Evolutionary conservation across 2,888 invertebrate species (phyloP), one percentile per base, ranked within the genome.

Genomic region (Alsophila aescularia): DNA sequence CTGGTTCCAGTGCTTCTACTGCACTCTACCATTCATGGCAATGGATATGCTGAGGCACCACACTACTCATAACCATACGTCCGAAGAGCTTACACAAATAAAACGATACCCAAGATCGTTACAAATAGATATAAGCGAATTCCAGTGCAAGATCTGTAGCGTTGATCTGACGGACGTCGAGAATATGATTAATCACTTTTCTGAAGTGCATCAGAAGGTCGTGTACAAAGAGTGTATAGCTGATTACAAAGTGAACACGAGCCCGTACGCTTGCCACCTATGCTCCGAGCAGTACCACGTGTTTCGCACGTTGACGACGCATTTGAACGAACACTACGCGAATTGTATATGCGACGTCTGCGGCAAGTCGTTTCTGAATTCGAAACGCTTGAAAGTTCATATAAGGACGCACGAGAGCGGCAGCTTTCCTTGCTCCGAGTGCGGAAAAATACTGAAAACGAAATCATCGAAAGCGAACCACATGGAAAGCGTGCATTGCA

Each of bases 341-440:
- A 88, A 89, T 31, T 91, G 87, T 40, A 89, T 92, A 21, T 93
- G 93, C 60, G 85, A 87, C 52, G 83, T 91, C 1, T 93, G 93
- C 59, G 90, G 90, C 0, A 92, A 92, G 67, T 86, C 90, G 0
- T 93, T 91, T 58, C 67, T 92, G 0, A 93, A 92, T 58, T 79
- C 83, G 0, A 90, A 92, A 64, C 68, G 92, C 0, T 64, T 93
- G 6, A 87, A 87, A 69, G 92, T 92, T 0, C 93, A 93, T 45
- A 83, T 89, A 52, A 74, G 87, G 0, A 91, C 86, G 0, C 93
- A 93, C 54, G 90, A 91, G 65, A 85, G 78, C 35, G 92, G 90
- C 0, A 54, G 54, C 0, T 90, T 78, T 37, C 87, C 89, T 0
- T 90, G 90, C 41, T 27, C 45, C 0, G 70, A 81, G 52, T 90